Percentiles rank a stretch among this genome's conserved stretches.
phyloP scores from a whole-genome alignment of 2,797 vertebrate genomes.

The Momotus momota region DNA sequence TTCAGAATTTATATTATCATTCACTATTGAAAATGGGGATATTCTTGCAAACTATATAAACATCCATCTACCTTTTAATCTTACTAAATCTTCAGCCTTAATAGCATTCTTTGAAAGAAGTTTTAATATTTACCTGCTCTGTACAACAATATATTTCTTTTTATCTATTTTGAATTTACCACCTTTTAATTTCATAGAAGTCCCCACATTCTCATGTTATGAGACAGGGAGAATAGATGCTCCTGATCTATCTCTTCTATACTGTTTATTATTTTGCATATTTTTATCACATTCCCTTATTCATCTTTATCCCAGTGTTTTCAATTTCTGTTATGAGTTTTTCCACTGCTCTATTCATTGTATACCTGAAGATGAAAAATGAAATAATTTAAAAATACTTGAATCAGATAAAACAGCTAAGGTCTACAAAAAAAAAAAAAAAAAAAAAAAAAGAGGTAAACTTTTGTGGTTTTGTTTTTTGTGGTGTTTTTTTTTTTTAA shows the following conservation, averaged over 20 bases:
- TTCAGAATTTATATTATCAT: background rate
- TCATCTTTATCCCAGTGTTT: background rate
- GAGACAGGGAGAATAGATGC: constrained; percentile 28
- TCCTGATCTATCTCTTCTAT: constrained; percentile 32
- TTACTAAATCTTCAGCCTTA: background rate
- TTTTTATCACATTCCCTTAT: constrained; percentile 40
- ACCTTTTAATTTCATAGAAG: constrained; percentile 43
- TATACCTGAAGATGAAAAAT: constrained; percentile 15
- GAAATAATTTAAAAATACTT: constrained; percentile 27
- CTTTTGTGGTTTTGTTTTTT: background rate
- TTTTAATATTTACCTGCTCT: constrained; percentile 34
- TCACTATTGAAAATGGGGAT: background rate
- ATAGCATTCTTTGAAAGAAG: background rate
- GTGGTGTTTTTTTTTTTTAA: background rate
- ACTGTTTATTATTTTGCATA: constrained; percentile 39
- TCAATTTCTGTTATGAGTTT: constrained; percentile 59
- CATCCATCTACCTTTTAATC: background rate
- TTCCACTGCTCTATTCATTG: constrained; percentile 28
- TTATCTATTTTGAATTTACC: constrained; percentile 33
- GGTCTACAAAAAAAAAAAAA: background rate
- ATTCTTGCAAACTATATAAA: background rate
- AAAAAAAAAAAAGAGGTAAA: background rate
- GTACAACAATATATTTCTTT: constrained; percentile 18
- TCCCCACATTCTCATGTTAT: constrained; percentile 10
- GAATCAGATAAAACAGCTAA: constrained; percentile 42